Evolutionary conservation across 2,113 vertebrate genomes (phyloP), one percentile per base, ranked within the genome.

Genomic region (Rhagologus leucostigma): DNA sequence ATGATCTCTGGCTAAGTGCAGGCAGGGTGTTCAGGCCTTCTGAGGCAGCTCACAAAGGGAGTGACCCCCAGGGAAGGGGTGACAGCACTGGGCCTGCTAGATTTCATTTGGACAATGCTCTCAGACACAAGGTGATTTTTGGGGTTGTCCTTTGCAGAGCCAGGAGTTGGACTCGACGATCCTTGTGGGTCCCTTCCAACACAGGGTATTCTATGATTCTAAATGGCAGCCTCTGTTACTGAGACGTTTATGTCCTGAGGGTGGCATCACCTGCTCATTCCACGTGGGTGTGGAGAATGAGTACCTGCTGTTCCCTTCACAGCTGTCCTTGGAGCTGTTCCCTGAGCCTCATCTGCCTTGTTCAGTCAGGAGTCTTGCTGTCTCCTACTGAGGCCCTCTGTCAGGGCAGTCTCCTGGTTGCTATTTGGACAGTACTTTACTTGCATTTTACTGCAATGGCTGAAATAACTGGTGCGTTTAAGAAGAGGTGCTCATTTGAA

Each of bases 91-190:
- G 23, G 15, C 10, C 30, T 69, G 41, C 21, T 63, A 42, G 35
- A 42, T 50, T 23, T 63, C 12, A 3, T 33, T 63, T 70, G 71
- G 41, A 37, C 55, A 33, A 4, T 23, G 24, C 30, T 68, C 17
- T 41, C 62, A 68, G 47, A 26, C 18, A 16, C 20, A 53, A 3
- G 18, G 22, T 32, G 70, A 55, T 29, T 55, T 79, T 69, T 32
- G 41, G 35, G 49, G 12, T 7, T 76, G 8, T 63, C 21, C 63
- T 49, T 0, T 49, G 55, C 26, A 49, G 56, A 76, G 11, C 30
- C 30, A 76, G 47, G 21, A 76, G 21, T 0, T 5, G 4, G 17
- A 29, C 8, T 76, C 1, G 0, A 27, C 0, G 3, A 35, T 29
- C 7, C 41, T 27, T 42, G 41, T 20, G 63, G 17, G 15, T 55